Evolutionary conservation across 53 echinoderm and acorn worm species (phyloP).

Genomic region (Henricia sp.): DNA sequence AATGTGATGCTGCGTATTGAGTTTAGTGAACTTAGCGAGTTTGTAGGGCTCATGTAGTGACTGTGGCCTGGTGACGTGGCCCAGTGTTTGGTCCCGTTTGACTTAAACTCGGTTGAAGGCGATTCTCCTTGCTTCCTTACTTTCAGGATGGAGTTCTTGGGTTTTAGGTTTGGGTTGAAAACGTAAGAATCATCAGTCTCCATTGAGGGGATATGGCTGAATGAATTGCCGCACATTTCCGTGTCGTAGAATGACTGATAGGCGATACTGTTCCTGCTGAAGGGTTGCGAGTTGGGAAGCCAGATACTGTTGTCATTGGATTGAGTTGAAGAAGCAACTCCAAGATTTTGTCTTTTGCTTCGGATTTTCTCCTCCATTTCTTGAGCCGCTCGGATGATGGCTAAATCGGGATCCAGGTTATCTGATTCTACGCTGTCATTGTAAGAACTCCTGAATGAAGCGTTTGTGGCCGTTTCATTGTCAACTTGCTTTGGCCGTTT

Average conservation of each 20-base stretch:
- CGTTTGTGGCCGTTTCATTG: constrained; percentile 38
- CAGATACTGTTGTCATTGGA: constrained; percentile 33
- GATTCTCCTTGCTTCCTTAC: constrained; percentile 32
- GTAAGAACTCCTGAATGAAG: constrained; percentile 87
- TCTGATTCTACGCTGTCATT: constrained; percentile 69
- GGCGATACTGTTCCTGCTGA: constrained; percentile 49
- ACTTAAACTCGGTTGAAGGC: constrained; percentile 5
- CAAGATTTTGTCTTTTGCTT: constrained; percentile 7
- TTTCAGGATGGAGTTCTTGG: constrained; percentile 86
- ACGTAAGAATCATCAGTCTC: constrained; percentile 68
- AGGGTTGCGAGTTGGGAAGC: constrained; percentile 40
- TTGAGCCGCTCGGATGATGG: constrained; percentile 90
- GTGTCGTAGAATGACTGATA: constrained; percentile 44
- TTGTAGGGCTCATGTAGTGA: constrained; percentile 50
- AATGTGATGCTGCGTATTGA: constrained; percentile 84
- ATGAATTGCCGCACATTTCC: constrained; percentile 45
- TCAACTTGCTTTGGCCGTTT: constrained; percentile 30
- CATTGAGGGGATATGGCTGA: constrained; percentile 56
- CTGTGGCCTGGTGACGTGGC: constrained; percentile 28
- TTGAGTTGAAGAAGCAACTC: neutral
- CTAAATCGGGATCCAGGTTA: constrained; percentile 88
- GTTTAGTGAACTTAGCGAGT: constrained; percentile 54
- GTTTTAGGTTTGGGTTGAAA: constrained; percentile 82
- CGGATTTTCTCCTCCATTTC: constrained; percentile 69
- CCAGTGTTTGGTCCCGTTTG: constrained; percentile 46